Evolutionary conservation across 2,888 invertebrate genomes (phyloP).

Genomic region (Dendrolimus pini): DNA sequence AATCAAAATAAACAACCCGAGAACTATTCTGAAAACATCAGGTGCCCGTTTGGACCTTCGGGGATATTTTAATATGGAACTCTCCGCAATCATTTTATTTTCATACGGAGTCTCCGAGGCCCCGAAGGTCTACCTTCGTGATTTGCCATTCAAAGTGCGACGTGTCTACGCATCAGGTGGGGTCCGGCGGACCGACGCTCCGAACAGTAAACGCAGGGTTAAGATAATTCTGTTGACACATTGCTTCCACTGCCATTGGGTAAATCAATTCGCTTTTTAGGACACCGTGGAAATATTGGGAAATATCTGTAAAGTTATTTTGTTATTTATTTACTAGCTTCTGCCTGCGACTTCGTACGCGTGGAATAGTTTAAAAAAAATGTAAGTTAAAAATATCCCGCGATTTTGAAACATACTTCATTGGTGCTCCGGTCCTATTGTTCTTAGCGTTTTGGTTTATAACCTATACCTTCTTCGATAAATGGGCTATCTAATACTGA

Average conservation of each 20-base stretch:
- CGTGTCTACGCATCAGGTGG: conserved; percentile 61
- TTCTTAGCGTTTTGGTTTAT: no score
- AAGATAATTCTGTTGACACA: conserved; percentile 66
- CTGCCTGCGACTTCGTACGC: no score
- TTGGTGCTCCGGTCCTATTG: no score
- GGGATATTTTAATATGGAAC: conserved; percentile 70
- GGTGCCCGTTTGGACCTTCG: conserved; percentile 52
- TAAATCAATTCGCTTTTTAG: conserved; percentile 37
- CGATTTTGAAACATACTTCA: no score
- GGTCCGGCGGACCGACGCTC: conserved; percentile 34
- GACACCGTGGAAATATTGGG: background rate
- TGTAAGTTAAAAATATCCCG: no score
- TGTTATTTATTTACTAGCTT: no score
- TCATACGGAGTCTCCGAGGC: conserved; percentile 65
- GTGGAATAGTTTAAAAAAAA: no score
- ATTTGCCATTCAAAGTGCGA: conserved; percentile 71
- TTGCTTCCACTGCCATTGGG: conserved; percentile 44
- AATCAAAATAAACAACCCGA: conserved; percentile 49
- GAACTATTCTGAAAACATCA: conserved; percentile 60
- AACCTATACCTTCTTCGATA: no score
- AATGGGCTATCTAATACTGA: no score
- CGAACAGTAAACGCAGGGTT: conserved; percentile 39
- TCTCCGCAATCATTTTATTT: conserved; percentile 74
- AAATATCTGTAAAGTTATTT: no score
- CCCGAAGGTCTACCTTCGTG: conserved; percentile 69